Base-by-base conservation (phyloP, 1,140 invertebrate genomes). In the Dendroctonus valens region DNA sequence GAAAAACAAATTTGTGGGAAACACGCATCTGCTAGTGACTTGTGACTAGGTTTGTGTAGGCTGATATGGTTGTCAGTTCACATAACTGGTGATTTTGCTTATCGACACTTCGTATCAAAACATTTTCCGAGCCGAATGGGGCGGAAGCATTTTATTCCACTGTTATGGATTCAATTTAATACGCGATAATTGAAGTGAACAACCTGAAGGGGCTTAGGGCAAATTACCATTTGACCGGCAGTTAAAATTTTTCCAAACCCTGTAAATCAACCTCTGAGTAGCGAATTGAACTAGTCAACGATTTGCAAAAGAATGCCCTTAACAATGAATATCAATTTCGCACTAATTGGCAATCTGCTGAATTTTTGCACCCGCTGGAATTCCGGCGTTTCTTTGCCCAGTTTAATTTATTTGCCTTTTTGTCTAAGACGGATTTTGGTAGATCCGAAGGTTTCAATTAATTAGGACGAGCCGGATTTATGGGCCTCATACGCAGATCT, bases 291-390 rank as follows among this genome's bases (percentile, higher is more conserved):
- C 26, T 26, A 26, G 26, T 26, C 26, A 26, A 3, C 26, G 26
- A 26, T 26, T 26, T 26, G 26, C 26, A 26, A 1, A 26, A 26
- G 26, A 26, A 26, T 26, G 26, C 26, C 26, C 26, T 14, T 41
- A 69, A 71, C 67, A 69, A 69, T 66, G 67, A 71, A 71, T 69
- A 69, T 69, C 65, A 72, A 68, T 69, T 72, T 51, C 55, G 38
- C 46, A 59, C 70, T 68, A 72, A 69, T 69, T 65, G 68, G 68
- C 40, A 59, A 14, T 59, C 14, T 67, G 48, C 63, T 15, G 61
- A 42, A 42, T 64, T 64, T 67, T 41, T 67, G 50, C 60, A 64
- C 55, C 48, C 54, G 58, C 12, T 6, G 46, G 64, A 57, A 67
- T 67, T 59, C 57, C 54, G 9, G 26, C 38, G 37, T 53, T 51